These are phyloP conservation scores for Drosophila setosimentum DNA, from an alignment of 2,888 invertebrate species.

Conservation along the genomic window DNA sequence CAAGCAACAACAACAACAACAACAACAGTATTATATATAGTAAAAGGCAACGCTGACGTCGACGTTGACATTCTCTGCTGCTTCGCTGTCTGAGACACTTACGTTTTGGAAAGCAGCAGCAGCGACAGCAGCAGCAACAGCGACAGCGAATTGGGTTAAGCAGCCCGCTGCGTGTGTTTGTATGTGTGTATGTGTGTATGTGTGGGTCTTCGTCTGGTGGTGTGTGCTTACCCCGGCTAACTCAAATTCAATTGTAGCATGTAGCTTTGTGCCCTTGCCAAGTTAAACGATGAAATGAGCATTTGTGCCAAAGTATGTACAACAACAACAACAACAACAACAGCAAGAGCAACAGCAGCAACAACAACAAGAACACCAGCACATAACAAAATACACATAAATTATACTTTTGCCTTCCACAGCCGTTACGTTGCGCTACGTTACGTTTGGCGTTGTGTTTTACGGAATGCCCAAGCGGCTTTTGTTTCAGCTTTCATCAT, in stretches of 20 bases:
- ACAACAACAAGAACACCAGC: slow-evolving; percentile 5
- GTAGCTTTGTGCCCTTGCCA: slow-evolving; percentile 74
- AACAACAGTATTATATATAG: slow-evolving; percentile 3
- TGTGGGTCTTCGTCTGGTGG: slow-evolving; percentile 25
- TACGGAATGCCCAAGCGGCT: slow-evolving; percentile 42
- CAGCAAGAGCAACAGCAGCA: slow-evolving; percentile 23
- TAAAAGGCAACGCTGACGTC: slow-evolving; percentile 22
- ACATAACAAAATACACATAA: slow-evolving; percentile 72
- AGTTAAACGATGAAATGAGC: slow-evolving; percentile 78
- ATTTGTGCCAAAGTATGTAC: slow-evolving; percentile 66
- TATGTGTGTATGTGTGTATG: slow-evolving; percentile 13
- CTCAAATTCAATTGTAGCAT: slow-evolving; percentile 76
- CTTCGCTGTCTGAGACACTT: slow-evolving; percentile 61
- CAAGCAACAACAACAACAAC: slow-evolving; percentile 21
- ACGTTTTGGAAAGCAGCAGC: slow-evolving; percentile 29
- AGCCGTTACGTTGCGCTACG: slow-evolving; percentile 77
- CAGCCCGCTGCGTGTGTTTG: slow-evolving; percentile 54
- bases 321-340: slow-evolving; percentile 26
- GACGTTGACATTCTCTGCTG: slow-evolving; percentile 30
- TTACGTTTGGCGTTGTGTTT: slow-evolving; percentile 62
- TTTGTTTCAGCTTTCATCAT: slow-evolving; percentile 45
- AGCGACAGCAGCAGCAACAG: slow-evolving; percentile 6
- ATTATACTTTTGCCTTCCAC: slow-evolving; percentile 69
- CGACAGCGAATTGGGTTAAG: slow-evolving; percentile 74
- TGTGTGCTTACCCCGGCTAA: slow-evolving; percentile 61